A percentile compares a stretch with the other conserved stretches of the same genome.
phyloP scores from a whole-genome alignment of 92 coral and sea anemone genomes.

The Porites evermanni region DNA sequence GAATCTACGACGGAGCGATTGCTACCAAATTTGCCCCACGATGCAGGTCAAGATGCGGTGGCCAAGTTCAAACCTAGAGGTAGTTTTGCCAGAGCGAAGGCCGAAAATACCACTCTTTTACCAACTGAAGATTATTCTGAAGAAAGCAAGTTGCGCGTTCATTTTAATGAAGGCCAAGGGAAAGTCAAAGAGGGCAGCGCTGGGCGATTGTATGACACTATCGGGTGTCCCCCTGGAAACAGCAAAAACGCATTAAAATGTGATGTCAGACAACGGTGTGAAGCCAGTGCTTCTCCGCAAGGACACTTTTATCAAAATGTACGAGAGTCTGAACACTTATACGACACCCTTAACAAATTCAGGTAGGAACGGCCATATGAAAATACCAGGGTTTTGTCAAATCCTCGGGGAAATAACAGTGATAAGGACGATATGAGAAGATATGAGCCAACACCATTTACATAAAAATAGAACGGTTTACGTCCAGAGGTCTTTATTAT shows the following conservation, averaged over 20 bases:
- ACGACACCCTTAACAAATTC: slow-evolving; percentile 8
- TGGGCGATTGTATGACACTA: slow-evolving; percentile 36
- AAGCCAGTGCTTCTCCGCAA: neutral
- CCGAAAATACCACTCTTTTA: slow-evolving; percentile 11
- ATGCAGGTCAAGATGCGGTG: neutral
- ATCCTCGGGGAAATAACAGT: neutral
- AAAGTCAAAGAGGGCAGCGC: slow-evolving; percentile 5
- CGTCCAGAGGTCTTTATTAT: too few relatives aligned
- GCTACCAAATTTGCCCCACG: neutral
- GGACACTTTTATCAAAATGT: slow-evolving; percentile 29
- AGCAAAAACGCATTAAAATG: neutral
- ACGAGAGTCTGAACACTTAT: slow-evolving; percentile 20
- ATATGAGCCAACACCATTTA: neutral
- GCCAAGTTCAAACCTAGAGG: neutral
- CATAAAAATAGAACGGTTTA: neutral
- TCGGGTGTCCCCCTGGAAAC: slow-evolving; percentile 7
- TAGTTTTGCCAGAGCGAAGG: neutral
- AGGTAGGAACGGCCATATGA: slow-evolving; percentile 24
- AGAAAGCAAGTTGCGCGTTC: neutral
- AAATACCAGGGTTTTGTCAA: slow-evolving; percentile 16
- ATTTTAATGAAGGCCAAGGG: neutral
- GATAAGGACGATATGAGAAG: neutral
- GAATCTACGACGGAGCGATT: slow-evolving; percentile 19
- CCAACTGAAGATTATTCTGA: neutral
- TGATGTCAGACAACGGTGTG: slow-evolving; percentile 16